Evolutionary conservation across 2,113 vertebrate genomes (phyloP).

Genomic region (Toxotes jaculatrix): DNA sequence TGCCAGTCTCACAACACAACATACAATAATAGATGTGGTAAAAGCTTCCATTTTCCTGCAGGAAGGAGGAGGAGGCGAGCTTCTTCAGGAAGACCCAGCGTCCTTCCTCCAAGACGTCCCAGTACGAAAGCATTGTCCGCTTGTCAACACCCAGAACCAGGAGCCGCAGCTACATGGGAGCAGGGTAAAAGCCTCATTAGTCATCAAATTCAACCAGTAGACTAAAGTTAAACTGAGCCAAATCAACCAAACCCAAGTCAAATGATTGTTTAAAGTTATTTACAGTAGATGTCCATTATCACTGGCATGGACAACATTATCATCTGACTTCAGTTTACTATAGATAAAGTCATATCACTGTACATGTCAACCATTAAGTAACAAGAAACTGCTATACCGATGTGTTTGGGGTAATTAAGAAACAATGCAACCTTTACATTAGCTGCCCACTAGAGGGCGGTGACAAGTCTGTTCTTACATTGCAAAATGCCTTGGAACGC

Average conservation of each 20-base stretch:
- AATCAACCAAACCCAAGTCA: not conserved
- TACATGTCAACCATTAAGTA: not conserved
- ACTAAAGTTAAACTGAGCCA: not conserved
- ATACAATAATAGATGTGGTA: constrained; percentile 35
- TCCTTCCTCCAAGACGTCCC: constrained; percentile 57
- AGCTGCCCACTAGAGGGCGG: not conserved
- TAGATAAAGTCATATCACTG: no score
- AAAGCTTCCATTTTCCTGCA: constrained; percentile 65
- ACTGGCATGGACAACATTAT: no score
- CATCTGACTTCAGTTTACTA: no score
- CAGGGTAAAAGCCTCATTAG: constrained; percentile 58
- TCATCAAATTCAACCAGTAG: not conserved
- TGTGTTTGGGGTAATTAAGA: no score
- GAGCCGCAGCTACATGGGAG: constrained; percentile 47
- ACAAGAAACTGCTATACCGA: no score
- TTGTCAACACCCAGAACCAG: constrained; percentile 71
- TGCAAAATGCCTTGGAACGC: no score
- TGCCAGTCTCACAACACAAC: constrained; percentile 35
- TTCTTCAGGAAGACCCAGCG: constrained; percentile 60
- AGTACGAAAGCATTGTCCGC: constrained; percentile 61
- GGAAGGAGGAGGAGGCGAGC: constrained; percentile 47
- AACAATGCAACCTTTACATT: not conserved
- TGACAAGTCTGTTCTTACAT: not conserved
- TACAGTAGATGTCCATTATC: not conserved
- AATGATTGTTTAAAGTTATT: not conserved